phyloP scores from a whole-genome alignment of 2,888 invertebrate genomes.

The Ephialtes manifestator region DNA sequence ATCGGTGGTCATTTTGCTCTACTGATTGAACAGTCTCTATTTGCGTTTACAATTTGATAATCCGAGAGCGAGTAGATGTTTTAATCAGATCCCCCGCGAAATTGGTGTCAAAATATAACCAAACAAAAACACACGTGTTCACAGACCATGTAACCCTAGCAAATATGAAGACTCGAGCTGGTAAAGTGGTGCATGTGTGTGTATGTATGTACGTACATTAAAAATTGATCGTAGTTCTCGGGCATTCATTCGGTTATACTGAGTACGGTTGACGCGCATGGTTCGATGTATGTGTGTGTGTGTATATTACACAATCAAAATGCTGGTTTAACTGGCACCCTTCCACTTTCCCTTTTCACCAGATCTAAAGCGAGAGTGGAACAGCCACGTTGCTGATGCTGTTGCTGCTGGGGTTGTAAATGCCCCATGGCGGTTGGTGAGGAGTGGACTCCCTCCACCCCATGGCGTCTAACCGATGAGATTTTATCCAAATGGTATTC shows the following conservation, averaged over 20 bases:
- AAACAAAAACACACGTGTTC: constrained; percentile 72
- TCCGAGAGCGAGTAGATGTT: constrained; percentile 43
- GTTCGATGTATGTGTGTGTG: constrained; percentile 29
- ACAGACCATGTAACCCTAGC: constrained; percentile 23
- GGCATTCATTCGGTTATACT: constrained; percentile 15
- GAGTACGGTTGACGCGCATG: constrained; percentile 24
- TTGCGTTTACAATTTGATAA: constrained; percentile 45
- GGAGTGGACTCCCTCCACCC: constrained; percentile 63
- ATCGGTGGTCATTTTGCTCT: constrained; percentile 8
- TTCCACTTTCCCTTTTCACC: constrained; percentile 66
- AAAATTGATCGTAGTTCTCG: constrained; percentile 60
- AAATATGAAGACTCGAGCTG: constrained; percentile 46
- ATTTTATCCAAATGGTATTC: constrained; percentile 84
- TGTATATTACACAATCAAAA: constrained; percentile 38
- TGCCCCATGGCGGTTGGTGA: constrained; percentile 72
- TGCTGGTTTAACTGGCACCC: constrained; percentile 68
- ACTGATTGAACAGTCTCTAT: constrained; percentile 30
- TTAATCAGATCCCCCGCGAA: constrained; percentile 68
- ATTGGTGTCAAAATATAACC: constrained; percentile 79
- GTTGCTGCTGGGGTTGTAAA: constrained; percentile 67
- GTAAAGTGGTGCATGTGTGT: constrained; percentile 10
- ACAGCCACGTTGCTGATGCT: constrained; percentile 38
- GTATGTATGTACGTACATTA: constrained; percentile 32
- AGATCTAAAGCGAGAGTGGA: constrained; percentile 53
- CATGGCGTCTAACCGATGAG: constrained; percentile 77